These are phyloP conservation scores for Pontoporia blainvillei DNA, from an alignment of 2,113 vertebrate species.

Conservation along the genomic window DNA sequence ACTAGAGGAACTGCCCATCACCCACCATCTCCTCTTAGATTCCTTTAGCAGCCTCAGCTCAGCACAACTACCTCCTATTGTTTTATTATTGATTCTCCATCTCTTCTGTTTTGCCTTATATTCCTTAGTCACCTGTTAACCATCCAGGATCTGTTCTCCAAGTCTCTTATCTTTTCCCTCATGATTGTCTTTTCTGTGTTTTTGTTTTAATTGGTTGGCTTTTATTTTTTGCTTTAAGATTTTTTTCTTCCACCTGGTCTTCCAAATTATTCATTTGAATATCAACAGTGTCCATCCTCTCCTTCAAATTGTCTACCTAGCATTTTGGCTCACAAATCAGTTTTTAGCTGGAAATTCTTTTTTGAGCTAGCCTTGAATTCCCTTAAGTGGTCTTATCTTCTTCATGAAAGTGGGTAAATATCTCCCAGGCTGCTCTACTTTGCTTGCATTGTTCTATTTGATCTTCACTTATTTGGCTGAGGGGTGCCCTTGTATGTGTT, in stretches of 20 bases:
- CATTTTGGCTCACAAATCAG: background rate
- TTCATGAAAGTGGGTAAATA: background rate
- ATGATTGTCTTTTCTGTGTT: background rate
- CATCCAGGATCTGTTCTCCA: background rate
- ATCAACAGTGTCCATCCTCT: background rate
- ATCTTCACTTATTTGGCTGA: background rate
- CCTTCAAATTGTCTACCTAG: background rate
- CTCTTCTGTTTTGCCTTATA: background rate
- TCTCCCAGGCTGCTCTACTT: background rate
- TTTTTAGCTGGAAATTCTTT: background rate
- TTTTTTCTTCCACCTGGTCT: background rate
- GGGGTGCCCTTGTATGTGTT: background rate
- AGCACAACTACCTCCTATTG: background rate
- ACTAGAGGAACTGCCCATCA: no score
- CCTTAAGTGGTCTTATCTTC: background rate
- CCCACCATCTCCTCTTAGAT: background rate
- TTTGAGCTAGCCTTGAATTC: background rate
- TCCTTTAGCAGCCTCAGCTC: background rate
- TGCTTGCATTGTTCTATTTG: background rate
- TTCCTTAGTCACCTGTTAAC: background rate
- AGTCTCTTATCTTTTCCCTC: background rate
- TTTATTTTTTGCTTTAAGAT: background rate
- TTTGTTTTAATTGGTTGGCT: background rate
- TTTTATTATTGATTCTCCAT: background rate
- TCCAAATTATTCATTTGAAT: background rate